A percentile compares a stretch with the other conserved stretches of the same genome.
Evolutionary conservation across 1,140 invertebrate genomes (phyloP).

Genomic region (Macrosteles quadrilineatus): DNA sequence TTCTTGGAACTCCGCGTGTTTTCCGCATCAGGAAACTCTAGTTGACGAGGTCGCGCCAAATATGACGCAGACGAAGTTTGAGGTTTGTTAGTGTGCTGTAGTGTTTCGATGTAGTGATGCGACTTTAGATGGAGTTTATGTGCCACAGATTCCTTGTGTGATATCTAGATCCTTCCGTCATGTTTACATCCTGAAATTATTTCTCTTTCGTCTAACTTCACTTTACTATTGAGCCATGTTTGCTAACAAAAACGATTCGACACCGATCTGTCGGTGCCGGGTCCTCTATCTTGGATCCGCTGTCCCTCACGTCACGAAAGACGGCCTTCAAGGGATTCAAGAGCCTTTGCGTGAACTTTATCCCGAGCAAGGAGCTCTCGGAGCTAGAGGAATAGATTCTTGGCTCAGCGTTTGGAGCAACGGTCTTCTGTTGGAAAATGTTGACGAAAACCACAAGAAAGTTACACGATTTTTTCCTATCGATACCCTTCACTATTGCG

Average conservation of each 20-base stretch:
- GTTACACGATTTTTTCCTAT: constrained; percentile 98
- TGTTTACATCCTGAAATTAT: neutral
- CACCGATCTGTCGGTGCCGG: constrained; percentile 92
- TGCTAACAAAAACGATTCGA: constrained; percentile 59
- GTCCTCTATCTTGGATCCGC: constrained; percentile 98
- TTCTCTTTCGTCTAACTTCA: neutral
- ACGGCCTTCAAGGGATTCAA: constrained; percentile 96
- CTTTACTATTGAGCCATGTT: neutral
- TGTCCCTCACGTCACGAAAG: constrained; percentile 96
- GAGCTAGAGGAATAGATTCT: constrained; percentile 91
- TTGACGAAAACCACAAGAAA: constrained; percentile 92
- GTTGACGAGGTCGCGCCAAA: neutral
- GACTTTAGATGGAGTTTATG: too few relatives aligned
- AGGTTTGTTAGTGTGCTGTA: neutral
- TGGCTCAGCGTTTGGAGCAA: constrained; percentile 98
- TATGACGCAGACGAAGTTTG: neutral
- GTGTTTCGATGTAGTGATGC: neutral
- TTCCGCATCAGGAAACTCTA: neutral
- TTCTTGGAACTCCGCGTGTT: neutral
- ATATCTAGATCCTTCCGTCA: neutral
- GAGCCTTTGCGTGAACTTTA: constrained; percentile 96
- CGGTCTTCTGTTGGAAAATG: constrained; percentile 93
- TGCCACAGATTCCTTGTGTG: too few relatives aligned
- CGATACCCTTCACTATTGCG: constrained; percentile 95
- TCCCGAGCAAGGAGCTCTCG: constrained; percentile 82